These are phyloP conservation scores for Ametastegia equiseti DNA, from an alignment of 2,888 invertebrate species.

Conservation along the genomic window DNA sequence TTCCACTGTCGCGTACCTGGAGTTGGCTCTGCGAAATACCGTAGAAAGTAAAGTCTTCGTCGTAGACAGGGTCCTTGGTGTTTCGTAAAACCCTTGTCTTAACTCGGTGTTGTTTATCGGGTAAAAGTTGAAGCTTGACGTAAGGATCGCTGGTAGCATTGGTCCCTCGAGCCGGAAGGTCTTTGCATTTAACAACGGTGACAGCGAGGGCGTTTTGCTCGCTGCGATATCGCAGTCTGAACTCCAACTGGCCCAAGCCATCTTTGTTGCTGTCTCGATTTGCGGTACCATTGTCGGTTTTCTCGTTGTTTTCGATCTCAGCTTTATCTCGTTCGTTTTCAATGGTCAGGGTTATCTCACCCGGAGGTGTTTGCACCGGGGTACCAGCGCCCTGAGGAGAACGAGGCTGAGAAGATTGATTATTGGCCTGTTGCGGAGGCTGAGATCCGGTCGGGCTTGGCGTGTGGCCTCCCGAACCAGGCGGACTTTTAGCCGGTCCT, in stretches of 20 bases:
- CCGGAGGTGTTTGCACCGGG: constrained; percentile 69
- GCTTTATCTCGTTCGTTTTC: constrained; percentile 79
- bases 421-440: constrained; percentile 59
- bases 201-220: constrained; percentile 95
- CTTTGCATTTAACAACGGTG: constrained; percentile 93
- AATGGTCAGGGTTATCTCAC: constrained; percentile 75
- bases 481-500: constrained; percentile 80
- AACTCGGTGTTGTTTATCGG: constrained; percentile 98
- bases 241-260: constrained; percentile 89
- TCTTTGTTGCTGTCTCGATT: constrained; percentile 81
- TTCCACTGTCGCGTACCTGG: constrained; percentile 72
- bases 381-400: constrained; percentile 68
- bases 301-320: constrained; percentile 80
- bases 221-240: constrained; percentile 92
- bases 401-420: constrained; percentile 61
- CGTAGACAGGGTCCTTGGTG: constrained; percentile 97
- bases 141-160: constrained; percentile 95
- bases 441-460: constrained; percentile 70
- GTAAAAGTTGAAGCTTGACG: constrained; percentile 97
- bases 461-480: constrained; percentile 76
- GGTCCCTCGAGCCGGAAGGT: constrained; percentile 90
- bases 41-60: constrained; percentile 99
- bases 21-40: constrained; percentile 93
- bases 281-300: constrained; percentile 76
- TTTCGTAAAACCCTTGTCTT: constrained; percentile 97